A percentile compares a stretch with the other conserved stretches of the same genome.
These are phyloP conservation scores for Agrilus cyanescens DNA, from an alignment of 2,888 invertebrate genomes.

Conservation along the genomic window DNA sequence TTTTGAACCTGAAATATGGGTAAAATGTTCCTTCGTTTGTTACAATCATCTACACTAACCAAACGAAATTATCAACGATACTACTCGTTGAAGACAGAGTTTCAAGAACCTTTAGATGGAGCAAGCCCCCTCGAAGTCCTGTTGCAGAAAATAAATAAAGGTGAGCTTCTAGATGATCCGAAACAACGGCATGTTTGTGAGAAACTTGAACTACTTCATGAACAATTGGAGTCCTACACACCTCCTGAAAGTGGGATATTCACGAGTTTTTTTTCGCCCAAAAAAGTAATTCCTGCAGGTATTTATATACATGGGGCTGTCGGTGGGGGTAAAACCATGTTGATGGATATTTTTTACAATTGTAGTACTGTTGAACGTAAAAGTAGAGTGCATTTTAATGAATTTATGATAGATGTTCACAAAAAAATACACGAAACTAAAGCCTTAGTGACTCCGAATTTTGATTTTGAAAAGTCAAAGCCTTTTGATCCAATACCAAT, in stretches of 20 bases:
- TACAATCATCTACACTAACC: too few species aligned
- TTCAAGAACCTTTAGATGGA: too few species aligned
- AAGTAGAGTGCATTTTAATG: conserved; percentile 86
- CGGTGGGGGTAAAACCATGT: conserved; percentile 95
- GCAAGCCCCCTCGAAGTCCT: conserved; percentile 10
- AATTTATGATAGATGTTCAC: conserved; percentile 96
- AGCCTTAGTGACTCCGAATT: conserved; percentile 40
- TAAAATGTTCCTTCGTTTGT: too few species aligned
- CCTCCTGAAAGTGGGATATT: conserved; percentile 37
- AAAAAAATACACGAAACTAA: conserved; percentile 79
- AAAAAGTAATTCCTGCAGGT: conserved; percentile 51
- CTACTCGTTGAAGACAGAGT: too few species aligned
- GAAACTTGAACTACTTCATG: conserved; percentile 37
- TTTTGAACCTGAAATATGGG: too few species aligned
- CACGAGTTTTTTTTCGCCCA: conserved; percentile 25
- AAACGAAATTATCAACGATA: too few species aligned
- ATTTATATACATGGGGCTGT: conserved; percentile 85
- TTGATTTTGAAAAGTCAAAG: conserved; percentile 43
- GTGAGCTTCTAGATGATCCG: conserved; percentile 52
- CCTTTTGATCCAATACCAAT: conserved; percentile 91
- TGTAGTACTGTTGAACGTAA: conserved; percentile 56
- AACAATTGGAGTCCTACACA: conserved; percentile 33
- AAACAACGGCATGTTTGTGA: conserved; percentile 61
- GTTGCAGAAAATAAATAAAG: conserved; percentile 41
- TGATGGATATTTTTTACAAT: conserved; percentile 96